A percentile compares a stretch with the other conserved stretches of the same genome.
Conservation (phyloP, 2,113 vertebrate species). For the Rynchops niger region DNA sequence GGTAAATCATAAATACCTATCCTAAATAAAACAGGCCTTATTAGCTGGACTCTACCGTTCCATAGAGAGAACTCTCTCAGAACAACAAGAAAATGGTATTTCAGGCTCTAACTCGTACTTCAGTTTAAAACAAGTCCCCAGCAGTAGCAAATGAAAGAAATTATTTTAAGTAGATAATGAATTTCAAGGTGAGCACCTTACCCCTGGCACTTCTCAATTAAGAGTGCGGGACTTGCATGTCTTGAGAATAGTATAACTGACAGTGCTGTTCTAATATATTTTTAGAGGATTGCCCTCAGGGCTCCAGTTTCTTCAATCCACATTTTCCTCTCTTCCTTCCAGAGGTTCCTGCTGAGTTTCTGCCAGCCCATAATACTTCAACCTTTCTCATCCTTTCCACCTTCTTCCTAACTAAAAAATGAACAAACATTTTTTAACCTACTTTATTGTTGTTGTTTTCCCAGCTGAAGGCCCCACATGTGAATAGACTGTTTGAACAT, state of each 20-base stretch:
- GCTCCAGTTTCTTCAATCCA: constrained; percentile 37
- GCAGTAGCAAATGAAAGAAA: constrained; percentile 6
- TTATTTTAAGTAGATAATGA: constrained; percentile 39
- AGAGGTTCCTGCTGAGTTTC: constrained; percentile 23
- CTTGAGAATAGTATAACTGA: constrained; percentile 28
- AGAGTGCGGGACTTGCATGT: not conserved
- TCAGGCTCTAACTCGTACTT: not conserved
- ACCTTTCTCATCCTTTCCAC: not conserved
- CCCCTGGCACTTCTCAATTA: constrained; percentile 65
- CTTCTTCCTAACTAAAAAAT: not conserved
- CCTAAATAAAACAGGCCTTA: not conserved
- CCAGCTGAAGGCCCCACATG: not conserved
- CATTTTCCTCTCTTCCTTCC: not conserved
- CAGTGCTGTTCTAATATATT: constrained; percentile 27
- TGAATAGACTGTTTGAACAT: not conserved
- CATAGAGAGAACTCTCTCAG: not conserved
- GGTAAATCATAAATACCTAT: not conserved
- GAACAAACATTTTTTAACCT: constrained; percentile 11
- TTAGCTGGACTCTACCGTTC: not conserved
- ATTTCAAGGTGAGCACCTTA: constrained; percentile 62
- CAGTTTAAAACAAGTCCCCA: not conserved
- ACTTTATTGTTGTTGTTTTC: not conserved
- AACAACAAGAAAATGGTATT: not conserved
- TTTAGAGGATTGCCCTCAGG: constrained; percentile 64
- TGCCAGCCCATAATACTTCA: constrained; percentile 20